These are phyloP conservation scores for Eubucco bourcierii DNA, from an alignment of 2,113 vertebrate genomes.

Conservation along the genomic window DNA sequence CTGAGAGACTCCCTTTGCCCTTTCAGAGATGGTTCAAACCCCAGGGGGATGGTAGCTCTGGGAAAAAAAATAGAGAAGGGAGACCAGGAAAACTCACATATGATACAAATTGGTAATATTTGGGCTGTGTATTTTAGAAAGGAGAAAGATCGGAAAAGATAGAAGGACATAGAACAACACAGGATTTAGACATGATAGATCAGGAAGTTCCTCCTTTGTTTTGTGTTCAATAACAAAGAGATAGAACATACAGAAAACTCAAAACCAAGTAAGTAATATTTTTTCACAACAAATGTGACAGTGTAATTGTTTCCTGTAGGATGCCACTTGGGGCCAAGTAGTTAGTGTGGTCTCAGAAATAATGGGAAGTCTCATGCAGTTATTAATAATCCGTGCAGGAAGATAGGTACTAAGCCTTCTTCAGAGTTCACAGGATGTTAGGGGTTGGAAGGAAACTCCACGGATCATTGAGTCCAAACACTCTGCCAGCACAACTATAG, in stretches of 20 bases:
- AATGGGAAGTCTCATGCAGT: background rate
- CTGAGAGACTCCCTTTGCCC: background rate
- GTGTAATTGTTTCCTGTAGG: background rate
- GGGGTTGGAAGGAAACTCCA: background rate
- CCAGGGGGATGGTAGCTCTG: background rate
- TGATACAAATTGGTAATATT: background rate
- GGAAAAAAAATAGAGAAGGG: background rate
- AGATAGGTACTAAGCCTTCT: background rate
- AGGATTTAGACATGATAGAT: background rate
- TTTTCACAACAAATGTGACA: background rate
- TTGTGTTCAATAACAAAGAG: background rate
- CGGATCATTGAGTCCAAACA: background rate
- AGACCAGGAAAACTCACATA: background rate
- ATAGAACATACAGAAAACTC: background rate
- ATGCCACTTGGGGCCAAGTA: background rate
- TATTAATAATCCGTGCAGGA: background rate
- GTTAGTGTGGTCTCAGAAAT: background rate
- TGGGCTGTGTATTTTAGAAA: background rate
- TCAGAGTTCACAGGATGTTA: background rate
- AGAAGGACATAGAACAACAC: background rate
- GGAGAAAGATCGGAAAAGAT: background rate
- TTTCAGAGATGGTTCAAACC: background rate
- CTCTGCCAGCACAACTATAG: no score
- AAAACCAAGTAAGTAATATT: background rate
- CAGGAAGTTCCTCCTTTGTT: background rate